Evolutionary conservation across 2,797 vertebrate species (phyloP).

Genomic region (Erethizon dorsatum): DNA sequence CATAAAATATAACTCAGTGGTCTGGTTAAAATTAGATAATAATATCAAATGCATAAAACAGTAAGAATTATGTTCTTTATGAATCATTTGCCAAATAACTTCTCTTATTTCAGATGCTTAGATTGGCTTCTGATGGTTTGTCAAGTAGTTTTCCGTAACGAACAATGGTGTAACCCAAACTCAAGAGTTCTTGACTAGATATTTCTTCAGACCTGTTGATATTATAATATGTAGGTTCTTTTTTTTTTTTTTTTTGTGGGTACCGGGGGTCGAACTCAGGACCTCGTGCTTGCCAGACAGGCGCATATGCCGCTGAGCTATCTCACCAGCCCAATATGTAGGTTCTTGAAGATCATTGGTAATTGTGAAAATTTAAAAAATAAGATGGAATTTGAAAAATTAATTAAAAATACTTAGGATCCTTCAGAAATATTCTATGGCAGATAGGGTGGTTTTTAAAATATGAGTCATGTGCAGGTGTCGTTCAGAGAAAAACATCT

Average conservation of each 20-base stretch:
- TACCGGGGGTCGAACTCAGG: no score
- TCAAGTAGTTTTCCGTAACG: neutral
- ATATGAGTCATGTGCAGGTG: fast-evolving
- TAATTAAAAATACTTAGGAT: slow-evolving; percentile 7
- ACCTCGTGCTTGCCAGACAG: no score
- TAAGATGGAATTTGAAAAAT: neutral
- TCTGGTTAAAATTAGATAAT: slow-evolving; percentile 40
- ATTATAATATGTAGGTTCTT: neutral
- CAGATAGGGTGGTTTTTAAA: neutral
- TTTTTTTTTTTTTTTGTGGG: no score
- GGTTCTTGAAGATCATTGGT: neutral
- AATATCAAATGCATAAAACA: slow-evolving; percentile 46
- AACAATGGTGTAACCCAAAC: neutral
- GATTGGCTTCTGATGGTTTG: neutral
- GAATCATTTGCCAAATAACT: slow-evolving; percentile 34
- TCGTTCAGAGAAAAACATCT: neutral
- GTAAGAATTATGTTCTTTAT: slow-evolving; percentile 25
- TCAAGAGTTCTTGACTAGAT: neutral
- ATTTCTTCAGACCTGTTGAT: neutral
- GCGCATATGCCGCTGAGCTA: no score
- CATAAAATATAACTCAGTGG: slow-evolving; percentile 44
- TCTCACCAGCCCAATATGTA: neutral
- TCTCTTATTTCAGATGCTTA: neutral
- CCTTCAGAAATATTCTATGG: neutral
- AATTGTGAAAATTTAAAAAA: neutral